Evolutionary conservation across 2,888 invertebrate species (phyloP), one percentile per base, ranked within the genome.

Genomic region (Chaitophorus viminalis): DNA sequence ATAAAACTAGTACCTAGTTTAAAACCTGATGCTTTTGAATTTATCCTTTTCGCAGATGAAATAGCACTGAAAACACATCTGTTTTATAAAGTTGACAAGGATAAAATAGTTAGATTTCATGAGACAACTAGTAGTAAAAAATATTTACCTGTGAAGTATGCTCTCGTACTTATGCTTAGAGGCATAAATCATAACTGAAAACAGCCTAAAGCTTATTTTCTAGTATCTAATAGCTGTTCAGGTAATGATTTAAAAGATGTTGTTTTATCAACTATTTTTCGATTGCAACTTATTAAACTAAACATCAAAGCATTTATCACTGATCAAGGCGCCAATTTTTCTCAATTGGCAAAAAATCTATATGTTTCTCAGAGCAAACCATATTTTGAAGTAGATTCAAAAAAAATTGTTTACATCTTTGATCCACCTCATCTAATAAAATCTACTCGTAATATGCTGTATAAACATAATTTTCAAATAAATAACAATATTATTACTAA

Each of bases 111-210:
- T 29, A 29, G 76, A 0, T 76, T 85, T 46, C n/a, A 76, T 65
- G 18, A 65, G 29, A n/a, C 76, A 0, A 85, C n/a, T 21, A 6
- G 0, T 3, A 0, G 17, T 29, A 65, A 29, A 81, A 68, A 25
- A 3, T 81, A 81, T n/a, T n/a, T 68, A 68, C 81, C 81, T 68
- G 81, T n/a, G 1, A 81, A 65, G 8, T 29, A 68, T 70, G 81
- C 70, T 29, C 1, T 81, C 0, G 81, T 81, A 1, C 46, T 81
- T n/a, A 81, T 81, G 68, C 3, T 68, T 29, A 18, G 36, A 46
- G 81, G 81, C 14, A 39, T 81, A 29, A 70, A 68, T 46, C 5
- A 68, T 29, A 46, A 81, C 39, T 68, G 70, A 39, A 81, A 70
- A 18, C 70, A 82, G 46, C 70, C 46, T 21, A 82, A 70, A 9